Conservation (phyloP, 2,888 invertebrate species). For the Pristionchus mayeri region DNA sequence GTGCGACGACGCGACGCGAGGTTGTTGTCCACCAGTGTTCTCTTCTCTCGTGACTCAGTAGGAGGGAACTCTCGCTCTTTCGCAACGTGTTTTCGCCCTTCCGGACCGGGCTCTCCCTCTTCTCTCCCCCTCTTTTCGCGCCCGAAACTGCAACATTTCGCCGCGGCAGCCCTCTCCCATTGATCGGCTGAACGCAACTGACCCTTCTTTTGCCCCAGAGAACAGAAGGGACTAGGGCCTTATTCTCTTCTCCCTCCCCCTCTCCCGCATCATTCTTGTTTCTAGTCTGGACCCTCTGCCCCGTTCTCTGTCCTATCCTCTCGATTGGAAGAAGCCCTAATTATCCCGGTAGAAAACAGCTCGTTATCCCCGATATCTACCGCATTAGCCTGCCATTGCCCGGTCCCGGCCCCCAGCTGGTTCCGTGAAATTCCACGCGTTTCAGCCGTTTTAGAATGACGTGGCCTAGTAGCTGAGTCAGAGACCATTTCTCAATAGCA, state of each 20-base stretch:
- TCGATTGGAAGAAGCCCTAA: too few species aligned
- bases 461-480: too few species aligned
- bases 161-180: neutral
- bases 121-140: neutral
- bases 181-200: constrained; percentile 6
- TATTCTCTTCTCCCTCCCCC: neutral
- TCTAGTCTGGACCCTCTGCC: too few species aligned
- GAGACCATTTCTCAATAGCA: too few species aligned
- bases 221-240: neutral
- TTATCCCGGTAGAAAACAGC: too few species aligned
- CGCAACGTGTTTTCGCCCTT: neutral
- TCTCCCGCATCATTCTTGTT: neutral
- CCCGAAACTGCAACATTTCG: neutral
- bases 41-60: constrained; percentile 4
- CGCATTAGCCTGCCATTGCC: too few species aligned
- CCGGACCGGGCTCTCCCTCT: neutral
- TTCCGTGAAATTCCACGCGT: too few species aligned
- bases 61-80: too few species aligned
- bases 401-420: too few species aligned
- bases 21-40: neutral
- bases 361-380: too few species aligned
- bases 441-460: too few species aligned
- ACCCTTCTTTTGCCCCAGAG: neutral
- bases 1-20: neutral
- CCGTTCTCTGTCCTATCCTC: too few species aligned